Evolutionary conservation across 1,140 invertebrate species (phyloP).

Genomic region (Homalodisca vitripennis): DNA sequence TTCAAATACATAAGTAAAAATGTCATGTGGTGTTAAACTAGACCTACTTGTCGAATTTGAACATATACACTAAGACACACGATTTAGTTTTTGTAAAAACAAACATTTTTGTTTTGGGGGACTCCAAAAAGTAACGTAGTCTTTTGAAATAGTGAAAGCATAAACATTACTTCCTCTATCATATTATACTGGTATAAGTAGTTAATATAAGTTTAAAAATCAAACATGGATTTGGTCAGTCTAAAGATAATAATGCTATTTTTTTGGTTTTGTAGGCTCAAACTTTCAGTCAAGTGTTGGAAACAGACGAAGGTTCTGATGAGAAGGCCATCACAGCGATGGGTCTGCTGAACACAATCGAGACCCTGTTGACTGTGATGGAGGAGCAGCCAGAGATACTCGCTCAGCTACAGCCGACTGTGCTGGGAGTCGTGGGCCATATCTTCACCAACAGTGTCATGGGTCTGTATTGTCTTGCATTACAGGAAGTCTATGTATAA

Average conservation of each 20-base stretch:
- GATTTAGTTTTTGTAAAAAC: too few relatives aligned
- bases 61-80: too few relatives aligned
- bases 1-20: too few relatives aligned
- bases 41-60: too few relatives aligned
- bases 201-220: background rate
- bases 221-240: background rate
- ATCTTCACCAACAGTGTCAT: constrained; percentile 81
- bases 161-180: too few relatives aligned
- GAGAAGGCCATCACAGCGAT: constrained; percentile 98
- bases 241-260: background rate
- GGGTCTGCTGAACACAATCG: constrained; percentile 95
- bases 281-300: constrained; percentile 86
- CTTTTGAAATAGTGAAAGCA: too few relatives aligned
- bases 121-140: too few relatives aligned
- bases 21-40: too few relatives aligned
- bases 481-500: background rate
- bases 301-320: constrained; percentile 84
- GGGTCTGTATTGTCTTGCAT: constrained; percentile 34
- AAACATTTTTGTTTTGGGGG: too few relatives aligned
- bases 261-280: constrained; percentile 58
- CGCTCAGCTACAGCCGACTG: constrained; percentile 86
- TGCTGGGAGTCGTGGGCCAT: constrained; percentile 88
- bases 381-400: constrained; percentile 89
- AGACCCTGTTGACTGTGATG: constrained; percentile 93
- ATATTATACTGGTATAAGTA: too few relatives aligned